Percentiles rank a stretch among this genome's conserved stretches.
phyloP scores from a whole-genome alignment of 2,113 vertebrate species.

The Vombatus ursinus region DNA sequence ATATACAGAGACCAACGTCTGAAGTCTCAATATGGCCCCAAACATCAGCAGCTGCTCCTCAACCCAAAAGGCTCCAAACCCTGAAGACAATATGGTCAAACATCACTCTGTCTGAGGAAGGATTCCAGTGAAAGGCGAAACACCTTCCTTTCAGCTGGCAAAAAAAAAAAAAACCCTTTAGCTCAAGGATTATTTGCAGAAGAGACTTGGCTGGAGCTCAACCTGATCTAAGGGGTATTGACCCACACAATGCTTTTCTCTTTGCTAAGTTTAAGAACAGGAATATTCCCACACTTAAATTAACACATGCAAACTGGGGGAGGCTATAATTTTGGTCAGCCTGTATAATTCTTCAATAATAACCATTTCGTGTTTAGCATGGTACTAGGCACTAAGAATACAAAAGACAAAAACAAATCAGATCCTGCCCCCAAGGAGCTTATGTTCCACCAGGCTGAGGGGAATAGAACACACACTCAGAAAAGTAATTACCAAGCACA shows the following conservation, averaged over 20 bases:
- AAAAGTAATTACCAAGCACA: no score
- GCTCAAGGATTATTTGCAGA: neutral
- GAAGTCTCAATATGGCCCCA: neutral
- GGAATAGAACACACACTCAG: no score
- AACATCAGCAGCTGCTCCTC: neutral
- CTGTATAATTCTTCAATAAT: neutral
- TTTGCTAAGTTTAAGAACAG: neutral
- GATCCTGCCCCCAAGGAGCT: no score
- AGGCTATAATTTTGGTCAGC: neutral
- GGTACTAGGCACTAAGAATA: no score
- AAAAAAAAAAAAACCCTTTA: neutral
- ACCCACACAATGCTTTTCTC: neutral
- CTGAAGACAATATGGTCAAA: neutral
- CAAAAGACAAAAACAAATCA: no score
- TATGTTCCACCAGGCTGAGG: no score
- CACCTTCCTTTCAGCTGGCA: neutral
- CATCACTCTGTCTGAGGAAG: neutral
- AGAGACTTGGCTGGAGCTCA: neutral
- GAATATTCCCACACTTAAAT: neutral
- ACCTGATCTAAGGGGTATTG: neutral
- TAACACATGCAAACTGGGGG: neutral
- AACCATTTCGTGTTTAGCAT: neutral
- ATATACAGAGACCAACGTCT: neutral
- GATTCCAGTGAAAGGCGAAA: neutral
- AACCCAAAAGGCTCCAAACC: neutral